Evolutionary conservation across 2,113 vertebrate species (phyloP).

Genomic region (Burhinus oedicnemus): DNA sequence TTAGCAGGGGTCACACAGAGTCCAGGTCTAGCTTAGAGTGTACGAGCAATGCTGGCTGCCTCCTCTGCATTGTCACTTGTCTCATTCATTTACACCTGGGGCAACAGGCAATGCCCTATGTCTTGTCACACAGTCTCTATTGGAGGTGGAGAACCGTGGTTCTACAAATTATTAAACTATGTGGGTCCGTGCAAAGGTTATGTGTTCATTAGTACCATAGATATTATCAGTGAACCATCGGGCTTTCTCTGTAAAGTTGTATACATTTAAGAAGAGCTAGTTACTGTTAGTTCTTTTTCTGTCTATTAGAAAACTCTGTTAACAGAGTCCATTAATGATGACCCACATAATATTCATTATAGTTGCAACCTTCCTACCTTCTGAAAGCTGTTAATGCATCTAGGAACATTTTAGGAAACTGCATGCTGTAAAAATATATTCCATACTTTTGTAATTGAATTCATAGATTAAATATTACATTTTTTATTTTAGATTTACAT

Average conservation of each 20-base stretch:
- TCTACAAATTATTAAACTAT: background rate
- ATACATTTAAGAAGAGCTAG: background rate
- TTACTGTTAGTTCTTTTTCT: background rate
- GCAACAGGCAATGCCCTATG: background rate
- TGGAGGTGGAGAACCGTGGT: background rate
- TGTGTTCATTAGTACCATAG: background rate
- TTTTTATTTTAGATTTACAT: background rate
- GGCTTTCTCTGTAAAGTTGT: background rate
- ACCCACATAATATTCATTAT: background rate
- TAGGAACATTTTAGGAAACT: background rate
- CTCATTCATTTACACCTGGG: background rate
- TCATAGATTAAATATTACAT: background rate
- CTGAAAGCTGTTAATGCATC: background rate
- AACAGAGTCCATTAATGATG: background rate
- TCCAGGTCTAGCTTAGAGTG: background rate
- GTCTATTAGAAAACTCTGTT: background rate
- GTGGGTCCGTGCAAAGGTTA: fast-evolving
- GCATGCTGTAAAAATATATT: background rate
- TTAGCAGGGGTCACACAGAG: background rate
- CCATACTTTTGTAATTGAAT: background rate
- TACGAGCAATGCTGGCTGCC: background rate
- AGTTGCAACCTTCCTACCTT: background rate
- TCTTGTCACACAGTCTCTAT: background rate
- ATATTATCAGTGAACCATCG: background rate
- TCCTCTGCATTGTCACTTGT: background rate